A percentile compares a stretch with the other conserved stretches of the same genome.
Conservation (phyloP, 1,140 invertebrate genomes). For the Hyposmocoma kahamanoa region DNA sequence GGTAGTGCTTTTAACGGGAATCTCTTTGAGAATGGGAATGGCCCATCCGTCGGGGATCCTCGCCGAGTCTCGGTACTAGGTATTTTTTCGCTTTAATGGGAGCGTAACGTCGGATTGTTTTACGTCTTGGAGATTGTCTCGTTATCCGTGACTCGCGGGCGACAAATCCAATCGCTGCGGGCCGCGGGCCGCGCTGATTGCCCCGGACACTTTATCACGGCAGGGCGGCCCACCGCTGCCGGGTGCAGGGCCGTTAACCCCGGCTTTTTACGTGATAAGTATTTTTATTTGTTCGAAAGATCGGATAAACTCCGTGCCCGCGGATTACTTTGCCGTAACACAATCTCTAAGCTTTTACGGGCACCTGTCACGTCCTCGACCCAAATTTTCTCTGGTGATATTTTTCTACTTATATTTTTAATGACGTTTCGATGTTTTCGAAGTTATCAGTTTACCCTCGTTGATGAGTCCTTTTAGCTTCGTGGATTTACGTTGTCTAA, state of each 20-base stretch:
- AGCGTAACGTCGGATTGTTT: slow-evolving; percentile 5
- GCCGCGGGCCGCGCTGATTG: slow-evolving; percentile 18
- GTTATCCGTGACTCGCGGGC: slow-evolving; percentile 11
- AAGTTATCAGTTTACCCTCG: neutral
- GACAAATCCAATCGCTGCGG: slow-evolving; percentile 21
- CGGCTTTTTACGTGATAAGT: slow-evolving; percentile 10
- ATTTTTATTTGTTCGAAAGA: slow-evolving; percentile 10
- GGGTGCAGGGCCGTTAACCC: neutral
- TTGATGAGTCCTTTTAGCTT: neutral
- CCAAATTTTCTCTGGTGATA: slow-evolving; percentile 2
- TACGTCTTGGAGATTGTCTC: too few relatives aligned
- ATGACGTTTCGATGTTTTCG: neutral
- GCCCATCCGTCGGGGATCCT: too few relatives aligned
- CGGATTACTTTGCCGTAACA: slow-evolving; percentile 3
- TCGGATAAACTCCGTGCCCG: slow-evolving; percentile 9
- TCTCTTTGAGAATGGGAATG: too few relatives aligned
- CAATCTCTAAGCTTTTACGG: slow-evolving; percentile 6
- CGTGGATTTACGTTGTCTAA: neutral
- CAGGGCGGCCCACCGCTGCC: neutral
- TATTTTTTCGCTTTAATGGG: too few relatives aligned
- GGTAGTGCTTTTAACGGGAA: too few relatives aligned
- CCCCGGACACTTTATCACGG: neutral
- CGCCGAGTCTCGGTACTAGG: too few relatives aligned
- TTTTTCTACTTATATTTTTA: neutral
- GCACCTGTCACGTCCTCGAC: slow-evolving; percentile 7